A percentile compares a stretch with the other conserved stretches of the same genome.
Conservation (phyloP, 2,888 invertebrate genomes). For the Siphonodentalium dalli region DNA sequence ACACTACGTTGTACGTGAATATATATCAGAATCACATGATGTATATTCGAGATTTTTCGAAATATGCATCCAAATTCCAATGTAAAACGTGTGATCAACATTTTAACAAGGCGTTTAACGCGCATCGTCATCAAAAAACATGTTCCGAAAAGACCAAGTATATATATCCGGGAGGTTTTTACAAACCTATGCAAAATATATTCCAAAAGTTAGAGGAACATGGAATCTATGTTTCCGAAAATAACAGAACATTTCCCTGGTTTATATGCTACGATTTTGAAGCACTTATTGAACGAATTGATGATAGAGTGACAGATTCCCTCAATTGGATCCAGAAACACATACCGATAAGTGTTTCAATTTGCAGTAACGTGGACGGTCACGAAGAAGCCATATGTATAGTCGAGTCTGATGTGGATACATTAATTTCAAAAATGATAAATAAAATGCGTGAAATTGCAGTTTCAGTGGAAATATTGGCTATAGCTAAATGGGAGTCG, state of each 20-base stretch:
- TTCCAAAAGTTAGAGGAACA: conserved; percentile 19
- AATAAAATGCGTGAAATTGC: conserved; percentile 1
- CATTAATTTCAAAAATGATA: conserved; percentile 7
- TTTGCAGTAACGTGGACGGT: conserved; percentile 18
- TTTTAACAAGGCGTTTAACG: not conserved
- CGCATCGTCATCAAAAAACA: conserved; percentile 6
- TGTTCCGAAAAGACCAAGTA: conserved; percentile 13
- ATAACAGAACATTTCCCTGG: conserved; percentile 17
- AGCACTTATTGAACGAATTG: conserved; percentile 14
- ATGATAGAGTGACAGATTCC: not conserved
- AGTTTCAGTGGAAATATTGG: not conserved
- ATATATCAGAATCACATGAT: conserved; percentile 17
- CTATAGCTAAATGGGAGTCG: not conserved
- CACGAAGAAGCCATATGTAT: conserved; percentile 16
- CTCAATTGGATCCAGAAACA: conserved; percentile 22
- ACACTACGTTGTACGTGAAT: conserved; percentile 20
- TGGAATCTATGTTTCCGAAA: conserved; percentile 15
- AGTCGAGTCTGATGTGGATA: conserved; percentile 15
- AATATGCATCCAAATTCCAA: conserved; percentile 16
- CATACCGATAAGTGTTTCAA: conserved; percentile 21
- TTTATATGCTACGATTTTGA: conserved; percentile 24
- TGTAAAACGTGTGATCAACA: conserved; percentile 13
- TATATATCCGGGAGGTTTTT: conserved; percentile 17
- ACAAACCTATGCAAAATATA: not conserved
- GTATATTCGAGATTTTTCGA: conserved; percentile 9